Evolutionary conservation across 2,113 vertebrate genomes (phyloP).

Genomic region (Lipophrys pholis): DNA sequence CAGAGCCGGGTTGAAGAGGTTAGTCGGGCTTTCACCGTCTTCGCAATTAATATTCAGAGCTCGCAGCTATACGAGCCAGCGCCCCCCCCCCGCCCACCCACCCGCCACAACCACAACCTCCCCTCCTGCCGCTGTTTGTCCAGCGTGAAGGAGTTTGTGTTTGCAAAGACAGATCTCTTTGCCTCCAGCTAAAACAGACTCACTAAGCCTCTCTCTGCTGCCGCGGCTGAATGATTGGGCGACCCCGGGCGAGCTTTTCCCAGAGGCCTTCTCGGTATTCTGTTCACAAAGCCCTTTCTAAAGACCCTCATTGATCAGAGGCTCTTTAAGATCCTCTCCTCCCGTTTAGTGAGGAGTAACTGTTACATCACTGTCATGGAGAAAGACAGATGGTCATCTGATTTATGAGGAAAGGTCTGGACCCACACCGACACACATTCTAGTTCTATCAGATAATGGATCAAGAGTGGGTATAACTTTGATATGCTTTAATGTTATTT

Average conservation of each 20-base stretch:
- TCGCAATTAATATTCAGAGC: conserved; percentile 56
- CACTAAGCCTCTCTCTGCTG: conserved; percentile 11
- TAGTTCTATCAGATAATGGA: neutral
- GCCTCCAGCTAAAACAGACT: conserved; percentile 30
- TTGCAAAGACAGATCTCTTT: conserved; percentile 36
- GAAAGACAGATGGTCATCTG: conserved; percentile 53
- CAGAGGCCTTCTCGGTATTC: conserved; percentile 63
- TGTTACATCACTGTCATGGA: conserved; percentile 70
- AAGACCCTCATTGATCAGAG: conserved; percentile 76
- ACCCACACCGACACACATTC: conserved; percentile 1
- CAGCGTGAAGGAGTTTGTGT: conserved; percentile 43
- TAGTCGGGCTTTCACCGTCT: neutral
- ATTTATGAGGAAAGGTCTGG: conserved; percentile 51
- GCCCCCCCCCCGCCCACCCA: neutral
- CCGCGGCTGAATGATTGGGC: conserved; percentile 33
- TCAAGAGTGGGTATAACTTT: no score
- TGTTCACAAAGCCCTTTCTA: conserved; percentile 57
- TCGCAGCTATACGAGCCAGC: neutral
- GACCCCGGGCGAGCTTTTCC: conserved; percentile 37
- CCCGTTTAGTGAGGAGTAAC: conserved; percentile 44
- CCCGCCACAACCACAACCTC: neutral
- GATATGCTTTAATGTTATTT: no score
- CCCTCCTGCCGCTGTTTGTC: conserved; percentile 25
- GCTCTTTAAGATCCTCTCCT: conserved; percentile 62
- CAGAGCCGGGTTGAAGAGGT: conserved; percentile 26